A percentile compares a stretch with the other conserved stretches of the same genome.
Evolutionary conservation across 2,797 vertebrate species (phyloP).

Genomic region (Numenius phaeopus): DNA sequence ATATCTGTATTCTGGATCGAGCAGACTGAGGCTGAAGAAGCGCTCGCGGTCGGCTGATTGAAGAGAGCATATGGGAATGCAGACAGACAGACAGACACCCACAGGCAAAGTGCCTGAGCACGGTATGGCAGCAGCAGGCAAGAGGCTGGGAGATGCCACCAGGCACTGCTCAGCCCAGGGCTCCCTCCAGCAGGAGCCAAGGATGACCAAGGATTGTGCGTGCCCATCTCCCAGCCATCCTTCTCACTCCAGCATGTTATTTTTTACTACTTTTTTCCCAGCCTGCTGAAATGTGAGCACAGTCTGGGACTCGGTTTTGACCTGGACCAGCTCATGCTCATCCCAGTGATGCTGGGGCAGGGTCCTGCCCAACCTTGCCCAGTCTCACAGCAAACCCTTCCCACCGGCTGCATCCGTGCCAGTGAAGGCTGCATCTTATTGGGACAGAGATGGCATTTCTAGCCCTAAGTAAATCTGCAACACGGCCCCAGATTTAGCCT

Average conservation of each 20-base stretch:
- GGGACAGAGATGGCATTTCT: background rate
- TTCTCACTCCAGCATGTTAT: background rate
- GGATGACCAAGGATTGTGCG: fast-evolving
- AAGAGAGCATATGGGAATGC: background rate
- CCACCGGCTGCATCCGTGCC: fast-evolving
- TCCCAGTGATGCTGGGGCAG: background rate
- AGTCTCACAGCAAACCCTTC: background rate
- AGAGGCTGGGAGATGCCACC: background rate
- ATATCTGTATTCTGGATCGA: background rate
- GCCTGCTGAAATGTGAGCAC: background rate
- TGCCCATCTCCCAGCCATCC: fast-evolving
- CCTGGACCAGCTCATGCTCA: background rate
- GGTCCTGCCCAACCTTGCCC: background rate
- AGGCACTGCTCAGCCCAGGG: background rate
- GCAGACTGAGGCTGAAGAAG: background rate
- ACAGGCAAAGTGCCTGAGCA: background rate
- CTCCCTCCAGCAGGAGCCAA: background rate
- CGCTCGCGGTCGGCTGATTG: background rate
- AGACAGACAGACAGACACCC: background rate
- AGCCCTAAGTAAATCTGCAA: background rate
- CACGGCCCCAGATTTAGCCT: background rate
- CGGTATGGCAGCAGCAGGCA: background rate
- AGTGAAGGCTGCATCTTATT: background rate
- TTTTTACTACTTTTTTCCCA: background rate
- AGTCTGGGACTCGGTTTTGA: background rate